Base-by-base conservation (phyloP, 2,113 vertebrate genomes). In the Rhodinocichla rosea region DNA sequence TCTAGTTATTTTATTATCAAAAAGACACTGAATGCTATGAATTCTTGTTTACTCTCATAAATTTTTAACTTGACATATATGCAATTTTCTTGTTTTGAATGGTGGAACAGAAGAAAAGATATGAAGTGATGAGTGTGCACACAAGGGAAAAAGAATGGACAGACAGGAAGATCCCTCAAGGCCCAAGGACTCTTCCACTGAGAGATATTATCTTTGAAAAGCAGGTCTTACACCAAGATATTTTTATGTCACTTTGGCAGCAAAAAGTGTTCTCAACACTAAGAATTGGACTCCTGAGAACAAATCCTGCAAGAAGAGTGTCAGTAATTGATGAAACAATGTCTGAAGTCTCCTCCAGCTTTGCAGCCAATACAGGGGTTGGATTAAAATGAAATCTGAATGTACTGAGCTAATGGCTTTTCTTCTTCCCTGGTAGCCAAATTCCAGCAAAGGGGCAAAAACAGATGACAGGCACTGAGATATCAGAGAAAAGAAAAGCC, bases 141-240 rank as follows among this genome's bases (percentile, higher is more conserved):
- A 32, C n/a, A 44, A 68, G 45, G 8, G 60, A 82, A 67, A 84
- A 80, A 53, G 40, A 90, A 75, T 84, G 47, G 49, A 62, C 74
- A 71, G 87, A 39, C 24, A 87, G 75, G 73, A 86, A 69, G 67
- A 82, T 69, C 50, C 56, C 92, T 92, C 60, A 86, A 83, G 92
- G 95, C 91, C 86, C 83, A 87, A 95, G 76, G 80, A 83, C 64
- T 78, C 50, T 60, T 87, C 73, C 64, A 68, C 44, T 40, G 60
- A 91, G 47, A 94, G 45, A 82, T 57, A 88, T 55, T 95, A 52
- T 45, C 45, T 89, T 75, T 93, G 92, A 92, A 94, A 97, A 96
- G 44, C 64, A 78, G 69, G 77, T 77, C 77, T 94, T 82, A 81
- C n/a, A 94, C 76, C 56, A 68, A 91, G 89, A 64, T 55, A 59